Evolutionary conservation across 2,797 vertebrate genomes (phyloP).

Genomic region (Phaenicophaeus curvirostris): DNA sequence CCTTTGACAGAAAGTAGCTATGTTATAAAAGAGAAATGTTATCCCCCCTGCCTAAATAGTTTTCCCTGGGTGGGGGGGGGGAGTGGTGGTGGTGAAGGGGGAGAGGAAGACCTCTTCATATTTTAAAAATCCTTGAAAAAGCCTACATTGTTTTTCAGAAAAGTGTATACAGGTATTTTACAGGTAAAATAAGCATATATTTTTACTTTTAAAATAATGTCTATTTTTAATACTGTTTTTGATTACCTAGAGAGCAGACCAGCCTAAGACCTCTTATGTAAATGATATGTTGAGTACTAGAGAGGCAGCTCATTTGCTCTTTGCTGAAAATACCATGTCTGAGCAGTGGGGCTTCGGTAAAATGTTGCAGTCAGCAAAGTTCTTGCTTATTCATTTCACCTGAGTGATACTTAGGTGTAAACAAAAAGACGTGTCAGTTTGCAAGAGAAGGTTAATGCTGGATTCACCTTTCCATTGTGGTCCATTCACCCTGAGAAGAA

Average conservation of each 20-base stretch:
- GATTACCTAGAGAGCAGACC: not conserved
- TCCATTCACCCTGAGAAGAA: not conserved
- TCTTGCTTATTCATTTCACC: not conserved
- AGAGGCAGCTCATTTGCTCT: not conserved
- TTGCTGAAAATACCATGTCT: not conserved
- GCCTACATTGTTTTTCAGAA: fast-evolving
- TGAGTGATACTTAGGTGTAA: not conserved
- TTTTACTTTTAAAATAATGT: not conserved
- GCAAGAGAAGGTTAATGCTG: not conserved
- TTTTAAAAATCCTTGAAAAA: not conserved
- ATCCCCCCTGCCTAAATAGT: not conserved
- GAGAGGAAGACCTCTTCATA: not conserved
- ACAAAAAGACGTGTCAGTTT: fast-evolving
- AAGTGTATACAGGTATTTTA: not conserved
- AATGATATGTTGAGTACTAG: fast-evolving
- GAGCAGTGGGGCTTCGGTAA: not conserved
- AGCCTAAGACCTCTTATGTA: not conserved
- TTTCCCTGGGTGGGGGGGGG: not conserved
- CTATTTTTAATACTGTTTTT: not conserved
- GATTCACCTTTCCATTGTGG: fast-evolving
- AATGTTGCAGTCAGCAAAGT: not conserved
- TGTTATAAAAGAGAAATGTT: not conserved
- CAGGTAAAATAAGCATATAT: not conserved
- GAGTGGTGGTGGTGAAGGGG: no score
- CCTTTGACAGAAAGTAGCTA: not conserved